phyloP scores from a whole-genome alignment of 2,797 vertebrate genomes.

The Hydrophis major region DNA sequence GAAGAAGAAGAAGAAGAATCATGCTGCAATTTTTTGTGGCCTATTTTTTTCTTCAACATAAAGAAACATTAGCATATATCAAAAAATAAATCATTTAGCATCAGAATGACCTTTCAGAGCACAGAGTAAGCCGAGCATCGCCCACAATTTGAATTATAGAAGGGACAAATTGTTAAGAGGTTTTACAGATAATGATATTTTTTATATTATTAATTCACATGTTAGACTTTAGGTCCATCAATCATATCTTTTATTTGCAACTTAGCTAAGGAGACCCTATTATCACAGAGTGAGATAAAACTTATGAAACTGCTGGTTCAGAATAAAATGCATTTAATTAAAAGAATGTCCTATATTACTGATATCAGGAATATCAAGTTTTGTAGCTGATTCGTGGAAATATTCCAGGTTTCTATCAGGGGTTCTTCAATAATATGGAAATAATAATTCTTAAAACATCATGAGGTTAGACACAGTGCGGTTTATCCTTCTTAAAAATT shows the following conservation, averaged over 20 bases:
- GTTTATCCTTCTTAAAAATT: background rate
- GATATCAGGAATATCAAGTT: background rate
- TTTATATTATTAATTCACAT: background rate
- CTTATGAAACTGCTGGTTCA: background rate
- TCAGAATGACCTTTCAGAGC: background rate
- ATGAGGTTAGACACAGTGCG: background rate
- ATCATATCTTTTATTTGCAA: background rate
- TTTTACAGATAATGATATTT: background rate
- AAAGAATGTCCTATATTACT: background rate
- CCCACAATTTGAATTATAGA: background rate
- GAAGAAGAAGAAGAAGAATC: background rate
- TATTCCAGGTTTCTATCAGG: background rate
- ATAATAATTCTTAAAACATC: background rate
- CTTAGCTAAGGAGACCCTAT: conserved; percentile 15
- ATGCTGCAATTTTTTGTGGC: background rate
- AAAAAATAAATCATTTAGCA: background rate
- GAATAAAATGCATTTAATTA: background rate
- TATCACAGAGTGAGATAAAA: conserved; percentile 3
- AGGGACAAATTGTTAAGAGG: background rate
- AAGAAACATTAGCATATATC: background rate
- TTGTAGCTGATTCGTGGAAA: background rate
- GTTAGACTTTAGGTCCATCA: background rate
- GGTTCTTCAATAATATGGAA: background rate
- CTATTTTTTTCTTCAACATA: background rate
- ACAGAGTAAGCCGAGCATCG: background rate